These are phyloP conservation scores for Chelonoidis abingdonii DNA, from an alignment of 2,113 vertebrate genomes.

Conservation along the genomic window DNA sequence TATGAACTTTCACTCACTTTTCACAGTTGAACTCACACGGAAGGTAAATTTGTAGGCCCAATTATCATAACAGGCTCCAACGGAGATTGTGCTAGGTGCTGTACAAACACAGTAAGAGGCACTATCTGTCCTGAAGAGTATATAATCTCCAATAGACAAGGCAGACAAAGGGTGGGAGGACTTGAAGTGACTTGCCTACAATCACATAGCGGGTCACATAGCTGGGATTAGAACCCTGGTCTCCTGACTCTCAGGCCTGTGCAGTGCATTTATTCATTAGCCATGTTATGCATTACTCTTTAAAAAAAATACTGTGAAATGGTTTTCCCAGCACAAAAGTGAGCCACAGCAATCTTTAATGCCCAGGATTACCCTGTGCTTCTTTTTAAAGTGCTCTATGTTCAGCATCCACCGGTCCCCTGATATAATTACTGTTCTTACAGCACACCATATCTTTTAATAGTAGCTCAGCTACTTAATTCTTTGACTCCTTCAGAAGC, in stretches of 20 bases:
- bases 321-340: not conserved
- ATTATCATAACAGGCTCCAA: not conserved
- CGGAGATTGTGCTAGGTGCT: not conserved
- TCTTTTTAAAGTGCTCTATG: not conserved
- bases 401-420: not conserved
- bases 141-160: not conserved
- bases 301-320: not conserved
- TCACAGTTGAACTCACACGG: not conserved
- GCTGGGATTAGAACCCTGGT: not conserved
- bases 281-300: not conserved
- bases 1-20: not conserved
- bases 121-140: not conserved
- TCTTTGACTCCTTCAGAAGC: not conserved
- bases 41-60: not conserved
- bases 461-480: not conserved
- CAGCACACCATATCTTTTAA: not conserved
- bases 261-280: not conserved
- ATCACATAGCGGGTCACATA: not conserved
- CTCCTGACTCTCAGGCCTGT: not conserved
- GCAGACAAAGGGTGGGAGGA: not conserved
- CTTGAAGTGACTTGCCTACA: not conserved
- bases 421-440: not conserved
- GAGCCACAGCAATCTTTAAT: not conserved
- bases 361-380: not conserved
- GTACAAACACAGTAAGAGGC: not conserved